These are phyloP conservation scores for Nanger granti DNA, from an alignment of 2,113 vertebrate species.

Conservation along the genomic window DNA sequence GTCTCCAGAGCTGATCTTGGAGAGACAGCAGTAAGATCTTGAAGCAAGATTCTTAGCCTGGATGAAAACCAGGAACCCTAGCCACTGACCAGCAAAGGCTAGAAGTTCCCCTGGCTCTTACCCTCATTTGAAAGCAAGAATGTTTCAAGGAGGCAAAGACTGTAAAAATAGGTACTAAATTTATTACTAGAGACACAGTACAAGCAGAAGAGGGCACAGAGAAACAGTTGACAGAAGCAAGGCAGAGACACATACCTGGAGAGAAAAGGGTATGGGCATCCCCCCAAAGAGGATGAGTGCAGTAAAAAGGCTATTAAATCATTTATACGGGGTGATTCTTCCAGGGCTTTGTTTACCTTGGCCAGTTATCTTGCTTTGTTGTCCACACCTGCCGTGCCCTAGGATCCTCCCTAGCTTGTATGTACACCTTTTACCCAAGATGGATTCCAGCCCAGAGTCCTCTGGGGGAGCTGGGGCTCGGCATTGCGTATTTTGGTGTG, in stretches of 20 bases:
- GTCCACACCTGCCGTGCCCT: background rate
- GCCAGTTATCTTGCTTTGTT: background rate
- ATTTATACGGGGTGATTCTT: background rate
- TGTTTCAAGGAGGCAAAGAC: background rate
- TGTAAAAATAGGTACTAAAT: background rate
- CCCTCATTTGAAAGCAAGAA: background rate
- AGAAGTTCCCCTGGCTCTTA: background rate
- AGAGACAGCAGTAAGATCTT: background rate
- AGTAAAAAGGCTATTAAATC: background rate
- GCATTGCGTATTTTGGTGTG: rapidly evolving
- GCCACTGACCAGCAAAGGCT: background rate
- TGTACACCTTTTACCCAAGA: background rate
- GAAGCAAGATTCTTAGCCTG: background rate
- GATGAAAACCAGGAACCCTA: background rate
- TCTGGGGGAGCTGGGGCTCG: background rate
- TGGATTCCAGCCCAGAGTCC: background rate
- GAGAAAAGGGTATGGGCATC: background rate
- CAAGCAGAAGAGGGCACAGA: background rate
- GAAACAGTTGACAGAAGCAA: background rate
- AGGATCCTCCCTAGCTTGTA: background rate
- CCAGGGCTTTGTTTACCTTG: background rate
- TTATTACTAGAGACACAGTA: background rate
- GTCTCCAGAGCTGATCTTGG: background rate
- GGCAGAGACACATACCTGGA: background rate
- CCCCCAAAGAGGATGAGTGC: background rate